Evolutionary conservation across 2,888 invertebrate genomes (phyloP), one percentile per base, ranked within the genome.

Genomic region (Ornithoptera alexandrae): DNA sequence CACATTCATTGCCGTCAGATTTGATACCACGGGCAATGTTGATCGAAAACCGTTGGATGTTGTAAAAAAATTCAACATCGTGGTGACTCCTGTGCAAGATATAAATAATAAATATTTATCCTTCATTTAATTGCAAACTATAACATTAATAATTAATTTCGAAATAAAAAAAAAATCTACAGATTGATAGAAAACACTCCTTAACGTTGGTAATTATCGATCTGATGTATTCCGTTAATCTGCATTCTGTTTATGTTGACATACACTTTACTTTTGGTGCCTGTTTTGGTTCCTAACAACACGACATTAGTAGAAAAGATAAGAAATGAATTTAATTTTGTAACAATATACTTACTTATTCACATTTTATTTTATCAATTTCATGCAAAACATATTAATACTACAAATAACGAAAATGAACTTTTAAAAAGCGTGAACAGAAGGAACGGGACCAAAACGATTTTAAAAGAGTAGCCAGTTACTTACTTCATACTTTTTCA

Each of bases 41-140:
- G 97, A 97, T 83, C 97, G 96, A 93, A 97, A 97, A 81, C 97
- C 97, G 87, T 97, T 97, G 79, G 97, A 97, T 84, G 98, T 98
- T 81, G 98, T 98, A 96, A 98, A 98, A 95, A 98, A 98, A 94
- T 98, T 98, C 95, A 98, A 96, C 98, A 98, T 98, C 90, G 98
- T 98, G 81, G 98, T 98, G 84, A 98, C 98, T 92, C 98, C 98
- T 97, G 93, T 76, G 84, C 86, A 71, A 72, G 73, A 74, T 84
- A 81, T 71, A 74, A 71, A 73, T 30, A 58, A 46, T 60, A 63
- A 75, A 50, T 74, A 74, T 72, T 73, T 30, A 22, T 24, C 56
- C 42, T 39, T 24, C 24, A 65, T 46, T 42, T 17, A 46, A 46
- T 17, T 67, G 30, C 42, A 53, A 39, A 10, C 39, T 39, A 10